These are phyloP conservation scores for Dryobota labecula DNA, from an alignment of 2,888 invertebrate species.

Conservation along the genomic window DNA sequence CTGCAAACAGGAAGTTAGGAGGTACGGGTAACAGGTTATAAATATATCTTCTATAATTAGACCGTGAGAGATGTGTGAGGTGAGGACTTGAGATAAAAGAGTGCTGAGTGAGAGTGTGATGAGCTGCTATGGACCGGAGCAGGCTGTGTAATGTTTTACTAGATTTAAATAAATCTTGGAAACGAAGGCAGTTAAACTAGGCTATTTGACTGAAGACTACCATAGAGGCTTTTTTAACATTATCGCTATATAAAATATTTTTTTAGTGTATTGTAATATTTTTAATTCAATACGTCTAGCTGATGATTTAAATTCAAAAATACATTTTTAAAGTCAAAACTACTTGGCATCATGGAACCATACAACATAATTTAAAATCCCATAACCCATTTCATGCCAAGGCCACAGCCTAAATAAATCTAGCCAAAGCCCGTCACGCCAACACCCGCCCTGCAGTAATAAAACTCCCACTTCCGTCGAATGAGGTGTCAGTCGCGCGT, in stretches of 20 bases:
- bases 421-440: slow-evolving; percentile 19
- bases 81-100: not conserved
- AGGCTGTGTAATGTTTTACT: not conserved
- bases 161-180: no score
- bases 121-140: no score
- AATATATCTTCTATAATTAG: not conserved
- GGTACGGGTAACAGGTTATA: not conserved
- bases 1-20: slow-evolving; percentile 13
- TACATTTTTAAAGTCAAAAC: not conserved
- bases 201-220: no score
- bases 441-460: slow-evolving; percentile 31
- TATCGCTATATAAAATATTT: not conserved
- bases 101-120: no score
- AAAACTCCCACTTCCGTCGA: slow-evolving; percentile 40
- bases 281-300: not conserved
- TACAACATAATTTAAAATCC: not conserved
- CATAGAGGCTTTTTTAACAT: no score
- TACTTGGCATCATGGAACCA: not conserved
- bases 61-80: not conserved
- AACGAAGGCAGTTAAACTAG: not conserved
- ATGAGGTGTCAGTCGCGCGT: slow-evolving; percentile 25
- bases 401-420: slow-evolving; percentile 27
- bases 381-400: not conserved
- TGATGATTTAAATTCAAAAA: not conserved
- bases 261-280: not conserved